A percentile compares a stretch with the other conserved stretches of the same genome.
phyloP scores from a whole-genome alignment of 1,140 invertebrate species.

The Daktulosphaira vitifoliae region DNA sequence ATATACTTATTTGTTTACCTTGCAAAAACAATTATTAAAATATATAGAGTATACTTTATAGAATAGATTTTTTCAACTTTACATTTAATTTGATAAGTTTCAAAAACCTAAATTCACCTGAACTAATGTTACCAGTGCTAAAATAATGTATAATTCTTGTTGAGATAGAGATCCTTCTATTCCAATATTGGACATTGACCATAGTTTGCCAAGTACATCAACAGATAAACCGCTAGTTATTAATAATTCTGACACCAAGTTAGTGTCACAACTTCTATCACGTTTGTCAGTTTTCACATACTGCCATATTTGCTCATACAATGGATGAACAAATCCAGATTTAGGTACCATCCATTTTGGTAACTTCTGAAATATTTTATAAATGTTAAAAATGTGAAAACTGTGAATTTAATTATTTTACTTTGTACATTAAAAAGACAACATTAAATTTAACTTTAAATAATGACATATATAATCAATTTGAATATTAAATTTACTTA shows the following conservation, averaged over 20 bases:
- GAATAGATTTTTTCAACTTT: too few species aligned
- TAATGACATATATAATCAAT: too few species aligned
- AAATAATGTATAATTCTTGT: constrained; percentile 52
- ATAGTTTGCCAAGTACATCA: constrained; percentile 54
- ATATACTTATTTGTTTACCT: too few species aligned
- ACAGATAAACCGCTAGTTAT: constrained; percentile 52
- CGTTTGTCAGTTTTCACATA: constrained; percentile 42
- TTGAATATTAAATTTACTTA: too few species aligned
- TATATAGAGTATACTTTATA: too few species aligned
- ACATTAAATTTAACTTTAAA: too few species aligned
- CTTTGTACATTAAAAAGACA: too few species aligned
- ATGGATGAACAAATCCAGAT: constrained; percentile 45
- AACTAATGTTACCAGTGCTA: constrained; percentile 54
- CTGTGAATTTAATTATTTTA: too few species aligned
- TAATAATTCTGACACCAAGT: constrained; percentile 53
- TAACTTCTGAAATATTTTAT: constrained; percentile 41
- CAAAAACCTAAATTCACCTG: constrained; percentile 43
- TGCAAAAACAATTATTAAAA: too few species aligned
- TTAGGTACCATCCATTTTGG: constrained; percentile 47
- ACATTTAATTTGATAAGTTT: too few species aligned
- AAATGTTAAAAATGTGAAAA: too few species aligned
- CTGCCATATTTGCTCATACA: constrained; percentile 48
- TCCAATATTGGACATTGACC: constrained; percentile 54
- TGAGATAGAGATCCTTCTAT: constrained; percentile 53
- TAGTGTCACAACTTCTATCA: constrained; percentile 50